Evolutionary conservation across 2,888 invertebrate genomes (phyloP).

Genomic region (Orthosia cruda): DNA sequence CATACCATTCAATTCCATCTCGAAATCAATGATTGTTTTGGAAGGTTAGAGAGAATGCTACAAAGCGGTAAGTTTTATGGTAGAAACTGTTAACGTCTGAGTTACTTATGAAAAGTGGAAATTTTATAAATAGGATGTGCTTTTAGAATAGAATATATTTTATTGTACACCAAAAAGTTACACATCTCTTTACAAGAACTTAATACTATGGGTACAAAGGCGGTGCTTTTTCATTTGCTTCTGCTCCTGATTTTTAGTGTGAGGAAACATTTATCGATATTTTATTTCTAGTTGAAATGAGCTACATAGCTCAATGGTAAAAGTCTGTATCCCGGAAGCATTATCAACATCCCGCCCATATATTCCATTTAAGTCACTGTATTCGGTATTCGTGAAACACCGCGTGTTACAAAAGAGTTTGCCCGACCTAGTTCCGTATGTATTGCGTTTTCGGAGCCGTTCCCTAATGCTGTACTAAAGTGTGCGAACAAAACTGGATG

Average conservation of each 20-base stretch:
- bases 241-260: background rate
- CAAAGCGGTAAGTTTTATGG: no score
- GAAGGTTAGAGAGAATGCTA: no score
- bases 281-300: background rate
- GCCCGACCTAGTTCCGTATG: conserved; percentile 4
- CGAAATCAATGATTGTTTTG: no score
- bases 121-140: no score
- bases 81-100: no score
- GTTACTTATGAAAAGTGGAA: no score
- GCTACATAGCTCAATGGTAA: background rate
- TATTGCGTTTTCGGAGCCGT: conserved; percentile 29
- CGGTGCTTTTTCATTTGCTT: background rate
- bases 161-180: no score
- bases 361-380: background rate
- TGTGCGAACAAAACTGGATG: no score
- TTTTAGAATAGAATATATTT: no score
- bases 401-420: conserved; percentile 17
- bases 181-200: no score
- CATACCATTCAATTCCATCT: no score
- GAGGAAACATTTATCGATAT: background rate
- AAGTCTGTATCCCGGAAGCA: background rate
- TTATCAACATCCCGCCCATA: background rate
- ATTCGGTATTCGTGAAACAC: background rate
- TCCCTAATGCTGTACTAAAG: conserved; percentile 18
- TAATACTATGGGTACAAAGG: no score